Base-by-base conservation (phyloP, 2,113 vertebrate genomes). In the Galemys pyrenaicus region DNA sequence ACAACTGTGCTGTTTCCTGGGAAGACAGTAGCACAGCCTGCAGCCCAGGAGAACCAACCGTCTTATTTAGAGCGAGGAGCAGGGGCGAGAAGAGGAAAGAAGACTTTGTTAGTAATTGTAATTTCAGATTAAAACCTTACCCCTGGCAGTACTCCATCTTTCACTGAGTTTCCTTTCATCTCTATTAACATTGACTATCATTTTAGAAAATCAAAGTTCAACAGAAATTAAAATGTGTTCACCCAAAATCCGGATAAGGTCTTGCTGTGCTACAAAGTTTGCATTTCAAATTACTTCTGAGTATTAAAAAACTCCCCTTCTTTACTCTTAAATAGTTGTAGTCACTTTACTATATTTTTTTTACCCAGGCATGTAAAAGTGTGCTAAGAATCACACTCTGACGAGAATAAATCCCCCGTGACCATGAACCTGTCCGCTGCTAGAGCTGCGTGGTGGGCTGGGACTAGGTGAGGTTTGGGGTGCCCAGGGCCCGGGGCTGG, bases 91-190 rank as follows among this genome's bases (percentile, higher is more conserved):
- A 46, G 39, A 65, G 49, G 54, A 51, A 77, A 54, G 8, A 56
- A 70, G 28, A 74, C 16, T 9, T 91, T 44, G 73, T 56, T n/a
- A 54, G 44, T 87, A 65, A 79, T 60, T 77, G 35, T 19, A 46
- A 86, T 58, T 85, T 92, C 30, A 81, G 54, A 35, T 26, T 71
- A 65, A 93, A 71, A 75, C 75, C 54, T 37, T 89, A 83, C 10
- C 41, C 24, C 37, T 74, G 64, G n/a, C 35, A 41, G 35, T 9
- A 79, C 58, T 20, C 26, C 58, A 28, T 17, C 68, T 86, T 82
- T 70, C 22, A 22, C 2, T 89, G 26, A 88, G 32, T 65, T 92
- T 68, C 24, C 35, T 90, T 93, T 62, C 20, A 35, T 64, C 32
- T 39, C 67, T 60, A 41, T 56, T 94, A 60, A 89, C 10, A 15